These are phyloP conservation scores for Colistium nudipinnis DNA, from an alignment of 2,113 vertebrate species.

Conservation along the genomic window DNA sequence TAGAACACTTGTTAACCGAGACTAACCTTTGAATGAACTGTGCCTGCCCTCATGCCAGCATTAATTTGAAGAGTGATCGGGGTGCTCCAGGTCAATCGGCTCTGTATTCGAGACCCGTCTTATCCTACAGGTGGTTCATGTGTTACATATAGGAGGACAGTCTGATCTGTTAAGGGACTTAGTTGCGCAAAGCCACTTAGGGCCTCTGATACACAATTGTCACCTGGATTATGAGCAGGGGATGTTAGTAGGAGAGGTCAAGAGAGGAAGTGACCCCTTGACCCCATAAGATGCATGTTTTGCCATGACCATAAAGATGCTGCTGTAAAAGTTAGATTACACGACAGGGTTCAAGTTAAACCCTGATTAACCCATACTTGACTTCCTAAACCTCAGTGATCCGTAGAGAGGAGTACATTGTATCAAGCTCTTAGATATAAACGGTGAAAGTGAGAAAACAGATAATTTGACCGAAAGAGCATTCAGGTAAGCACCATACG, in stretches of 20 bases:
- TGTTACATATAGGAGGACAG: constrained; percentile 24
- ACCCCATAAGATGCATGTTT: constrained; percentile 41
- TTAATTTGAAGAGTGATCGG: background rate
- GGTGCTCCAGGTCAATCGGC: constrained; percentile 9
- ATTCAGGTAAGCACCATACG: too few species aligned
- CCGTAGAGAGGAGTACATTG: background rate
- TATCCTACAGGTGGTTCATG: constrained; percentile 30
- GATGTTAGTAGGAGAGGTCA: constrained; percentile 23
- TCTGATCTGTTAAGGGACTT: constrained; percentile 67
- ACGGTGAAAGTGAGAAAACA: too few species aligned
- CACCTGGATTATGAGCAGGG: constrained; percentile 56
- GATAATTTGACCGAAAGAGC: too few species aligned
- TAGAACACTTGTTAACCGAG: background rate
- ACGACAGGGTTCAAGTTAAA: too few species aligned
- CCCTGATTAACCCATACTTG: constrained; percentile 7
- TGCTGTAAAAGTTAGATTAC: background rate
- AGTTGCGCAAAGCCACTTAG: constrained; percentile 63
- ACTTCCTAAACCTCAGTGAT: constrained; percentile 11
- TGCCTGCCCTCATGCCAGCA: background rate
- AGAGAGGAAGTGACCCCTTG: constrained; percentile 11
- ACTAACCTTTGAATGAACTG: background rate
- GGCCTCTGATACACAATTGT: constrained; percentile 32
- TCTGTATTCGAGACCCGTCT: constrained; percentile 31
- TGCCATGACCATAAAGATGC: constrained; percentile 18
- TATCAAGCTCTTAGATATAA: too few species aligned